Evolutionary conservation across 92 coral and sea anemone genomes (phyloP), one percentile per base, ranked within the genome.

Genomic region (Diadumene lineata): DNA sequence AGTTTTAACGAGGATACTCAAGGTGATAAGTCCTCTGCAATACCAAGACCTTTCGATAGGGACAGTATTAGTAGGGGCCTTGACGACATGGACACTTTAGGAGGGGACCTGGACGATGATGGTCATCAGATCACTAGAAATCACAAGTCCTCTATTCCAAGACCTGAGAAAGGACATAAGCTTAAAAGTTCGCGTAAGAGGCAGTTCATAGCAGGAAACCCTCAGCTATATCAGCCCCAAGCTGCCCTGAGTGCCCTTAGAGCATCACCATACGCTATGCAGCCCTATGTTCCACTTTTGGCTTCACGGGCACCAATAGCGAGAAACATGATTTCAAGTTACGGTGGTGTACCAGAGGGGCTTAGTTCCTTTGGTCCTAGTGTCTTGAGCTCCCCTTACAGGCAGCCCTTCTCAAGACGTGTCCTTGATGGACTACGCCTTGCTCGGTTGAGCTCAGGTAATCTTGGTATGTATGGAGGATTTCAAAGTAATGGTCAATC

Each of bases 71-170:
- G 58, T 31, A 25, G n/a, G 23, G 73, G 51, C 25, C 31, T 43
- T 11, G 79, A 74, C 31, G 70, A 74, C 43, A 72, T 51, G 23
- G 73, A 34, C 55, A 53, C 79, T 10, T 56, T 69, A 3, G 78
- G 68, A 32, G n/a, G n/a, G 23, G 67, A 64, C 25, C 31, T 43
- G 18, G 79, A 74, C 29, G 60, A 74, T 7, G 70, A 74, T 74
- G 70, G 66, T 30, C 53, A 77, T 64, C 23, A 23, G 7, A 70
- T 70, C 6, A 62, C 23, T 34, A 74, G 97, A 60, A 78, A 75
- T 33, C 89, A 88, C 67, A 91, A 88, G 75, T 88, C 93, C 18
- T 83, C 79, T 17, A 91, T 91, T 30, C 97, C 93, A 0, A 83
- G 80, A 30, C 53, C 81, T 48, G 51, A 64, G 1, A 19, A 79